A percentile compares a stretch with the other conserved stretches of the same genome.
These are phyloP conservation scores for Zaprionus gabonicus DNA, from an alignment of 1,140 invertebrate species.

Conservation along the genomic window DNA sequence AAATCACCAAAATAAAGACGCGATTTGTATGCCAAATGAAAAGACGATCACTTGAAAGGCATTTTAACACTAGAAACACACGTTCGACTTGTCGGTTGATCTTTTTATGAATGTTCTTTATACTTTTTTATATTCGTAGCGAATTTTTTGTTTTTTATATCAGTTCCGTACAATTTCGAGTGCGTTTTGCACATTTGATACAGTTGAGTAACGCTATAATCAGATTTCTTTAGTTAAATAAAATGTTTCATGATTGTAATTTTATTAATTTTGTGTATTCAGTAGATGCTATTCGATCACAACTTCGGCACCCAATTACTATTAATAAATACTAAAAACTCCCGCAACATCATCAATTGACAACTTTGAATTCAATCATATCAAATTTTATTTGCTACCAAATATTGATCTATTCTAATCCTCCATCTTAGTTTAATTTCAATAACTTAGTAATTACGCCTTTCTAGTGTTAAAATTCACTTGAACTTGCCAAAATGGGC, in stretches of 20 bases:
- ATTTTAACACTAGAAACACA: constrained; percentile 51
- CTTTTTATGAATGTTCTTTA: background rate
- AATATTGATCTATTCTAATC: background rate
- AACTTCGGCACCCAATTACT: no score
- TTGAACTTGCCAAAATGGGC: constrained; percentile 28
- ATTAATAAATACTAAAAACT: no score
- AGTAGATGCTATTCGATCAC: no score
- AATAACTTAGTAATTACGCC: background rate
- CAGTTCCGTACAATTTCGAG: background rate
- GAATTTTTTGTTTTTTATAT: background rate
- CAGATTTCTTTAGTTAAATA: background rate
- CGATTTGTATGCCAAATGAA: constrained; percentile 57
- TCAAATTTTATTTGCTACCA: background rate
- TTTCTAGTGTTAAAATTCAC: constrained; percentile 19
- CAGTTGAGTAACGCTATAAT: background rate
- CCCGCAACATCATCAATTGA: no score
- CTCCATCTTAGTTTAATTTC: background rate
- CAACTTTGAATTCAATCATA: no score
- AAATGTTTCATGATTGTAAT: no score
- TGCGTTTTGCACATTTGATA: background rate
- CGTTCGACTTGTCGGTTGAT: background rate
- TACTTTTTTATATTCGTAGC: background rate
- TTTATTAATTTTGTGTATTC: no score
- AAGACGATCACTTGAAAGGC: constrained; percentile 1
- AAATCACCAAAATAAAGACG: constrained; percentile 15